Base-by-base conservation (phyloP, 2,797 vertebrate species). In the Epinephelus awoara region DNA sequence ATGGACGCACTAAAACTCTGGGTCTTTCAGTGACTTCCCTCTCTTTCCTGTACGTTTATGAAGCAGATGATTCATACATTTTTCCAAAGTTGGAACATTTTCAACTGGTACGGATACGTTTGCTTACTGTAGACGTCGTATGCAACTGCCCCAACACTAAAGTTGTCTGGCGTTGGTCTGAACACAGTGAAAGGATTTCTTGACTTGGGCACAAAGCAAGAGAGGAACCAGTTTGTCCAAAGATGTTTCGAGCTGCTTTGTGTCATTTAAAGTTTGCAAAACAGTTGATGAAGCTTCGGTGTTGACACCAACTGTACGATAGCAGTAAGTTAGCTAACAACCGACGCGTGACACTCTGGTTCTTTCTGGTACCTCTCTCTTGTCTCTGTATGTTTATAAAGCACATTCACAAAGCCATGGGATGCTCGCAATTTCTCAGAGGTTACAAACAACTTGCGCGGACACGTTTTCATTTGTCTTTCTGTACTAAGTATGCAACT, bases 181-280 rank as follows among this genome's bases (percentile, higher is more conserved):
- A 79, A 75, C 62, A 62, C 15, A 0, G 0, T 17, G 14, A 50
- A 65, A 27, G 75, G 59, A 75, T 50, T 63, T 57, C 50, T 81
- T 56, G 46, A 72, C 65, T 75, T 34, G 63, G 67, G 76, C 67
- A 80, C 75, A 85, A 85, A 78, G 72, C 61, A 61, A 42, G 44
- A 51, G 83, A 58, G 57, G 73, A 83, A 67, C 29, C 58, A 56
- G 63, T 82, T n/a, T 34, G 70, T 74, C 79, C 79, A 66, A 83
- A 85, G 71, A 80, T 25, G 67, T 76, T 71, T 79, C 44, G 47
- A 72, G 72, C 68, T 82, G 72, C 56, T 77, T 50, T n/a, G 63
- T 58, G 70, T 67, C 47, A 63, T 81, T 84, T 77, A 23, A 25
- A 59, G 58, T 38, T 49, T 29, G 49, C 4, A 4, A 68, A 71